phyloP scores from a whole-genome alignment of 2,113 vertebrate species.

The Patagioenas fasciata region DNA sequence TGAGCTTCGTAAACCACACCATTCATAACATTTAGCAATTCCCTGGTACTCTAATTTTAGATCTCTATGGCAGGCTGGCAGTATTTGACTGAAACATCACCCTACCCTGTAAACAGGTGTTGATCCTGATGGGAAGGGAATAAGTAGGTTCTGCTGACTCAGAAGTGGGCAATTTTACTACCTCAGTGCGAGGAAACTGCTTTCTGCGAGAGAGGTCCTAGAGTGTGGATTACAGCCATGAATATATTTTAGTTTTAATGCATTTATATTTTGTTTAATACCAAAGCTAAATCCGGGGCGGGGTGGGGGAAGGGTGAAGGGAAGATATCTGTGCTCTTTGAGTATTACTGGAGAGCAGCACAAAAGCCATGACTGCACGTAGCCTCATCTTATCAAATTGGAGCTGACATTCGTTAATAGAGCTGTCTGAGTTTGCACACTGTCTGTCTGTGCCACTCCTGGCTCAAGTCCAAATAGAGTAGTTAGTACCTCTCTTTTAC shows the following conservation, averaged over 20 bases:
- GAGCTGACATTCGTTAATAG: neutral
- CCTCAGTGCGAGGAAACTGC: neutral
- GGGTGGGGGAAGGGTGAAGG: too few relatives aligned
- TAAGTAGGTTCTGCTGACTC: slow-evolving; percentile 66
- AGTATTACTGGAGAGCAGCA: neutral
- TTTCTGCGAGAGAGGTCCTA: neutral
- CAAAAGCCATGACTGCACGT: neutral
- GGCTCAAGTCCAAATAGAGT: neutral
- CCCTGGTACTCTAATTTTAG: slow-evolving; percentile 62
- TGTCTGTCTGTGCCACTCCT: neutral
- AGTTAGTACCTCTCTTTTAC: neutral
- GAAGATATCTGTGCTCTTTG: neutral
- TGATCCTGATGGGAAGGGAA: slow-evolving; percentile 56
- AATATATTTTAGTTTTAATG: neutral
- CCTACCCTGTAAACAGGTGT: slow-evolving; percentile 53
- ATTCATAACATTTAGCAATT: slow-evolving; percentile 69
- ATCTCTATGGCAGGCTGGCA: slow-evolving; percentile 34
- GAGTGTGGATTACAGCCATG: neutral
- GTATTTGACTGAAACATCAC: slow-evolving; percentile 51
- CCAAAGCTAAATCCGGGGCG: neutral
- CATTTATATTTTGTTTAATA: neutral
- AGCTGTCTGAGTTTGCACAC: neutral
- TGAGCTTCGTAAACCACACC: slow-evolving; percentile 58
- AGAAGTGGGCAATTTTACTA: slow-evolving; percentile 46
- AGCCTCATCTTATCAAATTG: neutral